These are phyloP conservation scores for Coenonympha glycerion DNA, from an alignment of 2,888 invertebrate genomes.

Conservation along the genomic window DNA sequence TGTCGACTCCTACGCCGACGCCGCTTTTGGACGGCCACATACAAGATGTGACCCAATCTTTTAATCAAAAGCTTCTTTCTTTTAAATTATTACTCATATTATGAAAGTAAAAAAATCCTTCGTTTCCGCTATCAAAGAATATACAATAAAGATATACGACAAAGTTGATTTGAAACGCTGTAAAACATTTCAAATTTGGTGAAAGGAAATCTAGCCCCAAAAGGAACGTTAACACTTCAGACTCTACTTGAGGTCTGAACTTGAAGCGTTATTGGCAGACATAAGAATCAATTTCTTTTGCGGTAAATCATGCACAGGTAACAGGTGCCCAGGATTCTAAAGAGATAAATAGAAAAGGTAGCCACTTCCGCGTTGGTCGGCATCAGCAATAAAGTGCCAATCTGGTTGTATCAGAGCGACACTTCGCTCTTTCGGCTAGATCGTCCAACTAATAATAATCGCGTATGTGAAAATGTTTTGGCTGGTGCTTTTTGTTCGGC, in stretches of 20 bases:
- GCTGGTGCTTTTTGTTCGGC: constrained; percentile 76
- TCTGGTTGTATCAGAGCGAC: constrained; percentile 54
- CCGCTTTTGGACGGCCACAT: constrained; percentile 60
- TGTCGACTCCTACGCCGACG: constrained; percentile 72
- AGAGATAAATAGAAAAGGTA: neutral
- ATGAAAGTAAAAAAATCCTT: too few species aligned
- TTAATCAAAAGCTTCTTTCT: neutral
- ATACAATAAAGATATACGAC: too few species aligned
- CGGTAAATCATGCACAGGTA: constrained; percentile 42
- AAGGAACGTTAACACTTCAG: too few species aligned
- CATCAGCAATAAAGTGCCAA: constrained; percentile 27
- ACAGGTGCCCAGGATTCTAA: neutral
- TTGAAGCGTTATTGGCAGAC: too few species aligned
- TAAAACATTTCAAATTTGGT: too few species aligned
- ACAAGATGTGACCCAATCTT: constrained; percentile 40
- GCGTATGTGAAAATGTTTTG: constrained; percentile 75
- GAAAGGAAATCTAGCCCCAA: too few species aligned
- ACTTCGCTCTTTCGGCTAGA: constrained; percentile 73
- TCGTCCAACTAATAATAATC: constrained; percentile 76
- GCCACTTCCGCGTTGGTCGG: neutral
- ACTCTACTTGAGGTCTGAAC: too few species aligned
- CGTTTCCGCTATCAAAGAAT: too few species aligned
- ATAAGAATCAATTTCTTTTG: constrained; percentile 45
- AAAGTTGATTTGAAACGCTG: too few species aligned
- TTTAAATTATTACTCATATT: neutral